Evolutionary conservation across 2,113 vertebrate species (phyloP), one percentile per base, ranked within the genome.

Genomic region (Thinocorus orbignyianus): DNA sequence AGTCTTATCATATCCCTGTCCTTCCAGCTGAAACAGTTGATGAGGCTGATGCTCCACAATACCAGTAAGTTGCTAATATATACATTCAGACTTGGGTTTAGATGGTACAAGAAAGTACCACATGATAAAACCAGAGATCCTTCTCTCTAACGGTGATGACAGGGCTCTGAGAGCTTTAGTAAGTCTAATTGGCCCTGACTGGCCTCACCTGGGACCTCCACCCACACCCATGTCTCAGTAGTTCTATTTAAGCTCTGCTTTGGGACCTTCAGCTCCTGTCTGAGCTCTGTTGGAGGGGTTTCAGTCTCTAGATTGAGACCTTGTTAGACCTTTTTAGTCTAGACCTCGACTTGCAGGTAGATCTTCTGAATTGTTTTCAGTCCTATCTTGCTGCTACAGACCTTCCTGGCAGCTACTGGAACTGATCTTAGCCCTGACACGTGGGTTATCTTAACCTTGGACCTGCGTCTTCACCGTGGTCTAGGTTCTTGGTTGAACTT

Each of bases 241-340:
- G 68, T 23, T 62, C 46, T 93, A 69, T 85, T 57, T 79, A 89
- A 74, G 54, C 19, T 88, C 60, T 55, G 30, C 39, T 23, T 37
- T 17, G 5, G 14, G 8, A 1, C 3, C 0, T 0, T 48, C 0
- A 54, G 2, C 1, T 35, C 1, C 1, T 60, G 0, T 0, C 5
- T 48, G 6, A 25, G 26, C 13, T 80, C 6, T 30, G 2, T 10
- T 60, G 1, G 24, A 31, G 30, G 2, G 7, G 1, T 26, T 1
- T 0, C 1, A 0, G 7, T 25, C 1, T 61, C 0, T 0, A 33
- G 15, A 0, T 68, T 58, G 2, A n/a, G n/a, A n/a, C n/a, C n/a
- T n/a, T n/a, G n/a, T n/a, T 10, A 7, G 19, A 11, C 13, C 7
- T 41, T 1, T 1, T 12, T 24, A 7, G 6, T 64, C 17, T 1